These are phyloP conservation scores for Pandemis cinnamomeana DNA, from an alignment of 2,888 invertebrate species.

Conservation along the genomic window DNA sequence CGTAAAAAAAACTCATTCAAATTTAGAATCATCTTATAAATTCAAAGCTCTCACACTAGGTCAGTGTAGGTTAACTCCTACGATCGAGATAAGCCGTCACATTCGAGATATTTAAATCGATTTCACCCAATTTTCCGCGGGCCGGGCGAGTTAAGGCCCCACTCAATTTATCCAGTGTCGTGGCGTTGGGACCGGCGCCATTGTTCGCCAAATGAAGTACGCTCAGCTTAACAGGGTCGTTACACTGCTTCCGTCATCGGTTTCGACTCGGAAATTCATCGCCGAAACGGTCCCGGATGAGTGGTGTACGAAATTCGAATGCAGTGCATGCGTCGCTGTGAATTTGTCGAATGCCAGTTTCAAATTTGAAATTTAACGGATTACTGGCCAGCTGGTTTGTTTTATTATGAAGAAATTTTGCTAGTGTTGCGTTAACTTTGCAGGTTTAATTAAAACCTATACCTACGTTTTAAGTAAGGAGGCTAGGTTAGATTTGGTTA, in stretches of 20 bases:
- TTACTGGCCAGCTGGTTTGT: background rate
- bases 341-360: conserved; percentile 17
- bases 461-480: too few species aligned
- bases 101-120: conserved; percentile 84
- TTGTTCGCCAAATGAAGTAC: conserved; percentile 83
- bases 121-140: conserved; percentile 83
- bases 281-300: conserved; percentile 31
- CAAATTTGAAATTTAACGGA: conserved; percentile 30
- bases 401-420: conserved; percentile 36
- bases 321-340: conserved; percentile 16
- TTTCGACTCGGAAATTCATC: conserved; percentile 45
- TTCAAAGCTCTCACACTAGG: conserved; percentile 27
- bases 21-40: conserved; percentile 18
- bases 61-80: conserved; percentile 60
- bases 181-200: conserved; percentile 70
- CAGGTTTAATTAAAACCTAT: too few species aligned
- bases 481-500: too few species aligned
- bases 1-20: conserved; percentile 4
- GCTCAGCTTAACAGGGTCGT: conserved; percentile 70
- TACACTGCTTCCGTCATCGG: conserved; percentile 71
- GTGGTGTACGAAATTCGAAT: conserved; percentile 36
- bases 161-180: conserved; percentile 81
- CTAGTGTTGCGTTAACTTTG: conserved; percentile 37
- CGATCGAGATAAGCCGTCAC: conserved; percentile 80
- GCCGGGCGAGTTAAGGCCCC: conserved; percentile 75